phyloP scores from a whole-genome alignment of 2,888 invertebrate species.

The Leucophora obtusa region DNA sequence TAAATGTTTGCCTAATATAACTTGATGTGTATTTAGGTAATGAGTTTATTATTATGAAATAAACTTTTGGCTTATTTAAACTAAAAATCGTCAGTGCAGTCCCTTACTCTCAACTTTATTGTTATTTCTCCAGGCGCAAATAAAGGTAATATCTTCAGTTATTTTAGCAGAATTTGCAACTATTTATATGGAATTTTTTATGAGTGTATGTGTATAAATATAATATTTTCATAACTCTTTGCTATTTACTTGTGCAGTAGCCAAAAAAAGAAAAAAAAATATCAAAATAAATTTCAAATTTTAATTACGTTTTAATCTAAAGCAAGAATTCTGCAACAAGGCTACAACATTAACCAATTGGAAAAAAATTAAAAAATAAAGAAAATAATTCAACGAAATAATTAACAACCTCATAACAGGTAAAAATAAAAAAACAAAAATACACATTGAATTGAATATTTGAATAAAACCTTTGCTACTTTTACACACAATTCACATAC shows the following conservation, averaged over 20 bases:
- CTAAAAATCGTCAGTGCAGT: too few species aligned
- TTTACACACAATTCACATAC: slow-evolving; percentile 28
- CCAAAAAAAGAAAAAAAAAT: slow-evolving; percentile 6
- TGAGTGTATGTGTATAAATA: background rate
- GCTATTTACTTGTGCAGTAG: slow-evolving; percentile 8
- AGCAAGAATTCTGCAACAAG: background rate
- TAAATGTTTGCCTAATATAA: slow-evolving; percentile 17
- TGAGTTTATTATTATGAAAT: slow-evolving; percentile 39
- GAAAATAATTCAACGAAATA: background rate
- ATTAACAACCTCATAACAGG: slow-evolving; percentile 15
- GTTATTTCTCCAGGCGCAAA: too few species aligned
- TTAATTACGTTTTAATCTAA: slow-evolving; percentile 51
- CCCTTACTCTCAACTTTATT: too few species aligned
- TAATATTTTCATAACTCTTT: slow-evolving; percentile 30
- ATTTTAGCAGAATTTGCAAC: too few species aligned
- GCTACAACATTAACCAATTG: background rate
- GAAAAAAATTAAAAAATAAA: slow-evolving; percentile 8
- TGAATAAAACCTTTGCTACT: slow-evolving; percentile 30
- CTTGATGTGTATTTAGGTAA: background rate
- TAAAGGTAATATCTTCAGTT: too few species aligned
- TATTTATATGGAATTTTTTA: too few species aligned
- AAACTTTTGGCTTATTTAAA: too few species aligned
- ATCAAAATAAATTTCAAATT: slow-evolving; percentile 50
- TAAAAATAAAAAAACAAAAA: slow-evolving; percentile 4
- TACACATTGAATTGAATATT: slow-evolving; percentile 43